Evolutionary conservation across 30 jellyfish, hydroid and myxozoan species (phyloP), one percentile per base, ranked within the genome.

Genomic region (Cassiopea xamachana): DNA sequence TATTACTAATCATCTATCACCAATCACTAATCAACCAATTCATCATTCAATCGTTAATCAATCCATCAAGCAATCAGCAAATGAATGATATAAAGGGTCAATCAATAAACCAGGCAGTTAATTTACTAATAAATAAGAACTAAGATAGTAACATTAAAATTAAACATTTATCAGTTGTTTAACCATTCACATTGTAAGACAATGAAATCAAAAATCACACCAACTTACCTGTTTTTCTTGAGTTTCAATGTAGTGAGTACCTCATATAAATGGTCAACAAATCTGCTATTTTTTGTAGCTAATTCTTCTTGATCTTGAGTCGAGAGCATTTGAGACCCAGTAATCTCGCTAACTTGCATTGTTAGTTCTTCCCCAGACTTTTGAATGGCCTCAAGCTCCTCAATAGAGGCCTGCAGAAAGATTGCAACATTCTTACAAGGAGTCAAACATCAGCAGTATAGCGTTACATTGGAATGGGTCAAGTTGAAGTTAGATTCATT

Each of bases 341-440:
- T 64, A n/a, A 90, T 51, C 46, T 90, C 97, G 51, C 47, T 74
- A 1, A 82, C 83, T 68, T 90, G 92, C 74, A 83, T 15, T 1
- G 97, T 73, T 39, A 90, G 9, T 55, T 90, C 92, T n/a, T 83
- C 93, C 19, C 85, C 90, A 15, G 78, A 69, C 73, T 83, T 90
- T 46, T 90, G 97, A 4, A 69, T 78, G 69, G 45, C 83, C 43
- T 90, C 93, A 1, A 90, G 78, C 60, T 90, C 90, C 50, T 83
- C 86, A 17, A 74, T 19, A 2, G 88, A 80, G 1, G 91, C 74
- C 97, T 90, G 69, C 43, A 49, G 44, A 62, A 69, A 84, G 19
- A 7, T 7, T 5, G 58, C 18, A 48, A 8, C 18, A 73, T 73
- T 72, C 1, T 27, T 27, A 27, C 39, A 27, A 27, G 39, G 39